phyloP scores from a whole-genome alignment of 2,888 invertebrate genomes.

The Anthoptus insignis region DNA sequence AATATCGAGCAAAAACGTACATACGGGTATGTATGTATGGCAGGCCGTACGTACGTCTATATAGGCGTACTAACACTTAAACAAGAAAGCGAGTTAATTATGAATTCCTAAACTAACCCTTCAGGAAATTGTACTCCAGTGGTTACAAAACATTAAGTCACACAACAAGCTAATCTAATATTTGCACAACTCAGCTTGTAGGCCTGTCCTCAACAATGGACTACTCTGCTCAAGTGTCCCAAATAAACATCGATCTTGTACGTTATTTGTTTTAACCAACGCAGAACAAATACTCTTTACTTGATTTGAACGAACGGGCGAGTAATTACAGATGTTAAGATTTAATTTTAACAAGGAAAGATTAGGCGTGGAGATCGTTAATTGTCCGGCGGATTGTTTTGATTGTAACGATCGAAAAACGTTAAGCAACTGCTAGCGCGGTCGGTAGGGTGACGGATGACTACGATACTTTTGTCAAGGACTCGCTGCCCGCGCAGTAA shows the following conservation, averaged over 20 bases:
- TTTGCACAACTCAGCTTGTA: constrained; percentile 20
- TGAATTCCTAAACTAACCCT: not conserved
- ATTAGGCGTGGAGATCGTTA: no score
- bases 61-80: not conserved
- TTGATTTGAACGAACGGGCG: constrained; percentile 13
- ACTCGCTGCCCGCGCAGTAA: no score
- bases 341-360: no score
- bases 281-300: constrained; percentile 38
- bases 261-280: constrained; percentile 42
- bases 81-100: not conserved
- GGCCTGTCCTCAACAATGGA: constrained; percentile 39
- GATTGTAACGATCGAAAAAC: no score
- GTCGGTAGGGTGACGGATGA: no score
- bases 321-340: no score
- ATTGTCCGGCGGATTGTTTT: no score
- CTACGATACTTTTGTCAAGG: no score
- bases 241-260: constrained; percentile 42
- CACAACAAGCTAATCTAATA: constrained; percentile 32
- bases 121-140: constrained; percentile 4
- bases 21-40: no score
- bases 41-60: no score
- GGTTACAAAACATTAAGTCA: constrained; percentile 24
- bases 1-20: no score
- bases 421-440: no score
- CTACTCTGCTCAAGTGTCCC: constrained; percentile 40